Conservation (phyloP, 2,888 invertebrate genomes). For the Dermolepida albohirtum region DNA sequence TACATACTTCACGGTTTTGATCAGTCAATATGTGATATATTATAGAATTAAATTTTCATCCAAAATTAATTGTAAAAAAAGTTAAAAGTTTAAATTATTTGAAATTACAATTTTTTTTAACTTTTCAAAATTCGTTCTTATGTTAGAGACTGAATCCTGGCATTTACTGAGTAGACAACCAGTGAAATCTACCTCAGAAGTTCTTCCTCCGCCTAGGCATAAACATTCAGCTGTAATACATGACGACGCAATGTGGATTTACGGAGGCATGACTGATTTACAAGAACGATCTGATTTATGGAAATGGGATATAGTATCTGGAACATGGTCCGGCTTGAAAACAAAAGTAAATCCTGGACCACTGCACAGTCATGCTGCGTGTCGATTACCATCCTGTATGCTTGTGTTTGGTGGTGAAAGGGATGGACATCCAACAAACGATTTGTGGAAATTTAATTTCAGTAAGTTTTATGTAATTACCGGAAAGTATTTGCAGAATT, state of each 20-base stretch:
- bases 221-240: conserved; percentile 87
- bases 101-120: not conserved
- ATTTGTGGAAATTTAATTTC: conserved; percentile 87
- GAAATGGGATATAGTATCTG: conserved; percentile 77
- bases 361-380: conserved; percentile 83
- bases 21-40: not conserved
- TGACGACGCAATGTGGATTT: conserved; percentile 85
- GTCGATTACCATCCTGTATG: conserved; percentile 81
- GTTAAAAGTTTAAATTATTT: too few species aligned
- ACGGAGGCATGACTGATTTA: conserved; percentile 89
- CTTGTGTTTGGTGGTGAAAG: conserved; percentile 85
- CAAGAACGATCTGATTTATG: conserved; percentile 82
- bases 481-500: not conserved
- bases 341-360: conserved; percentile 76
- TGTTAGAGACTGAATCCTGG: conserved; percentile 84
- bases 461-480: conserved; percentile 67
- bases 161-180: conserved; percentile 69
- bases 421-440: conserved; percentile 77
- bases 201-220: conserved; percentile 79
- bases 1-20: not conserved
- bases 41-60: not conserved
- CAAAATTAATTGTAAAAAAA: too few species aligned
- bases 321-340: conserved; percentile 75
- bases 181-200: conserved; percentile 57
- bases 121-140: conserved; percentile 6